These are phyloP conservation scores for Drosophila bipectinata DNA, from an alignment of 1,140 invertebrate genomes.

Conservation along the genomic window DNA sequence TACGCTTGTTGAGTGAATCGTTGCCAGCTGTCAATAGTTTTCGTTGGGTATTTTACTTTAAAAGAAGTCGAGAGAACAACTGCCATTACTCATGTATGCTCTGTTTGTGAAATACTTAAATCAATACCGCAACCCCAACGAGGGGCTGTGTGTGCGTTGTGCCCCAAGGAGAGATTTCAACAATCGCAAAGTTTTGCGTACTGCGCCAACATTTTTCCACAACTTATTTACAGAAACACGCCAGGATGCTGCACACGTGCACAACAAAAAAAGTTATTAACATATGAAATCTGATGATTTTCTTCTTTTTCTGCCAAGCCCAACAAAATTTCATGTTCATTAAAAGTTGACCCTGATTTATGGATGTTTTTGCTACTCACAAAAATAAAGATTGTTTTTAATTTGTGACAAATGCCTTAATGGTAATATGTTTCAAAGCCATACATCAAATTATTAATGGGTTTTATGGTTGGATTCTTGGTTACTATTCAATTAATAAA, in stretches of 20 bases:
- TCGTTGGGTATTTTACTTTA: neutral
- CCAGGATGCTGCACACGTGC: slow-evolving; percentile 2
- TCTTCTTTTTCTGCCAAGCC: neutral
- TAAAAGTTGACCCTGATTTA: slow-evolving; percentile 19
- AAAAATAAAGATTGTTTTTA: neutral
- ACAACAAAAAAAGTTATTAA: slow-evolving; percentile 38
- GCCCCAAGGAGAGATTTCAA: slow-evolving; percentile 38
- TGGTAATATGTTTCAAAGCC: neutral
- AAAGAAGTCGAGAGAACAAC: neutral
- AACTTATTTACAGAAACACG: slow-evolving; percentile 41
- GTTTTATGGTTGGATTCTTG: neutral
- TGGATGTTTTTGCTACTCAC: neutral
- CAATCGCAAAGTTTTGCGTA: slow-evolving; percentile 41
- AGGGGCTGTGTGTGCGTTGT: neutral
- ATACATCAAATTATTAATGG: neutral
- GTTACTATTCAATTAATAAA: neutral
- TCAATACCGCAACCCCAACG: slow-evolving; percentile 21
- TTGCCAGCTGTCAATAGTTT: slow-evolving; percentile 22
- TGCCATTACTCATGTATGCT: slow-evolving; percentile 17
- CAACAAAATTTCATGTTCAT: neutral
- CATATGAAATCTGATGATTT: slow-evolving; percentile 12
- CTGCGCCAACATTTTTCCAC: slow-evolving; percentile 24
- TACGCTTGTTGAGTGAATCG: neutral
- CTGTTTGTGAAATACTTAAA: slow-evolving; percentile 34
- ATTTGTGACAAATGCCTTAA: neutral